A percentile compares a stretch with the other conserved stretches of the same genome.
Conservation (phyloP, 2,113 vertebrate genomes). For the Echinops telfairi region DNA sequence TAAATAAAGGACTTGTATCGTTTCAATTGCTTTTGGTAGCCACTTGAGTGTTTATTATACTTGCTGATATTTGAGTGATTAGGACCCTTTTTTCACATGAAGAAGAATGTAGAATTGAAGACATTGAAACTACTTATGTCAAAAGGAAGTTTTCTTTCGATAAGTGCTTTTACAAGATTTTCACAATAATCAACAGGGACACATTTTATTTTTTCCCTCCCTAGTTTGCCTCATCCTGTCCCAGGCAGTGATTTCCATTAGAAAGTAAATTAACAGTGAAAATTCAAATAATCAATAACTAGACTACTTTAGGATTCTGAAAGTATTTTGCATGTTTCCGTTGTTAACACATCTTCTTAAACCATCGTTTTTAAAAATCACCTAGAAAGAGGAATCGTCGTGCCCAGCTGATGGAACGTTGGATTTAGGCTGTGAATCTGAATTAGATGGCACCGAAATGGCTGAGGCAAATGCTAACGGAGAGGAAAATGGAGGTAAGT, state of each 20-base stretch:
- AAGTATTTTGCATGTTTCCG: constrained; percentile 69
- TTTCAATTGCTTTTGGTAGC: constrained; percentile 70
- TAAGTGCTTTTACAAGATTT: constrained; percentile 26
- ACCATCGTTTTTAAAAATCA: constrained; percentile 71
- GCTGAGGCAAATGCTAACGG: constrained; percentile 88
- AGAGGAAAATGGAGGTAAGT: constrained; percentile 91
- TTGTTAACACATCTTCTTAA: constrained; percentile 74
- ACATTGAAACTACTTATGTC: not conserved
- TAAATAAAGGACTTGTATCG: constrained; percentile 78
- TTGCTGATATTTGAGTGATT: constrained; percentile 77
- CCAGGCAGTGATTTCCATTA: constrained; percentile 38
- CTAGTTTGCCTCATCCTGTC: not conserved
- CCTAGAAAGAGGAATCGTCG: constrained; percentile 90
- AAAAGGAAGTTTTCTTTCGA: not conserved
- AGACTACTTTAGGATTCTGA: constrained; percentile 69
- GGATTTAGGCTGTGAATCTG: constrained; percentile 91
- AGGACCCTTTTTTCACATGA: constrained; percentile 65
- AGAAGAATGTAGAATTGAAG: constrained; percentile 36
- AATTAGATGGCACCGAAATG: constrained; percentile 91
- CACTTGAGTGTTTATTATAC: constrained; percentile 68
- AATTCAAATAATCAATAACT: constrained; percentile 67
- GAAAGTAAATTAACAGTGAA: constrained; percentile 75
- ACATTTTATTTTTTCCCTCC: not conserved
- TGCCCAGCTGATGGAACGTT: constrained; percentile 88
- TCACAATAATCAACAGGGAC: not conserved